Evolutionary conservation across 2,797 vertebrate genomes (phyloP).

Genomic region (Holocentrus rufus): DNA sequence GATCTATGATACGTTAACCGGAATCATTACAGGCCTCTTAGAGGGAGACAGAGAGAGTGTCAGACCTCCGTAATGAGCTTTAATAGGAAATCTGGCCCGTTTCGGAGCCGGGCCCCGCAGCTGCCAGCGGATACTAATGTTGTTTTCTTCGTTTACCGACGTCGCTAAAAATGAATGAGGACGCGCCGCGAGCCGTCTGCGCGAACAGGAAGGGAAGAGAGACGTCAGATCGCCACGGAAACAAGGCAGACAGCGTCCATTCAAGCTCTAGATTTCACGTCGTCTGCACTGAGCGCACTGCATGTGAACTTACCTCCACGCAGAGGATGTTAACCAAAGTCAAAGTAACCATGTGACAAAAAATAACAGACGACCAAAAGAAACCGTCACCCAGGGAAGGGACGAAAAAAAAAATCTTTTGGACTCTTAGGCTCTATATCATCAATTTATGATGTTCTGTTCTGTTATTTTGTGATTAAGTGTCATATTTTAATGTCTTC

Average conservation of each 20-base stretch:
- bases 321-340: neutral
- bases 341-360: neutral
- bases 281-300: neutral
- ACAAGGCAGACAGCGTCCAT: neutral
- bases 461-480: no score
- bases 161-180: neutral
- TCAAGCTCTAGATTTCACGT: neutral
- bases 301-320: neutral
- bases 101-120: neutral
- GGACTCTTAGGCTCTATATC: no score
- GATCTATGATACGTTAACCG: constrained; percentile 7
- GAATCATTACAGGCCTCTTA: neutral
- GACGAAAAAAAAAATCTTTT: neutral
- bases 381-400: no score
- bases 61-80: neutral
- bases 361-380: neutral
- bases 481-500: no score
- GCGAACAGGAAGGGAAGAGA: neutral
- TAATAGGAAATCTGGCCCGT: neutral
- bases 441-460: no score
- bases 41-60: neutral
- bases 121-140: constrained; percentile 2
- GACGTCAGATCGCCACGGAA: neutral
- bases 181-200: neutral
- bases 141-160: neutral